Base-by-base conservation (phyloP, 2,888 invertebrate species). In the Antitype chi region DNA sequence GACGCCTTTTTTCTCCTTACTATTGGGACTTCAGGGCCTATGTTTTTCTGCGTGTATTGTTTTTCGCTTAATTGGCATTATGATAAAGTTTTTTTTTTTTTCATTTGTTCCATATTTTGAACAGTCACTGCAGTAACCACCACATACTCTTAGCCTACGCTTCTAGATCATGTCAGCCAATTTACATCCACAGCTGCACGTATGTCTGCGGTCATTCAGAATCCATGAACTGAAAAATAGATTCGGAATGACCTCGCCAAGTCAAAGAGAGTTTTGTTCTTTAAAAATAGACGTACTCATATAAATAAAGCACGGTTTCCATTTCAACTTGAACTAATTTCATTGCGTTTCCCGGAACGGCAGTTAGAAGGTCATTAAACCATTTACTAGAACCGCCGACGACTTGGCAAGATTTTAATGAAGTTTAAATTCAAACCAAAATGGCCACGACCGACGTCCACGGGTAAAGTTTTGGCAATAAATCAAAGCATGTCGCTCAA, bases 391-490 rank as follows among this genome's bases (percentile, higher is more conserved):
- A 79, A 81, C 63, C 78, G 64, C 85, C 74, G 60, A 66, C 59
- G 69, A 84, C 71, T 90, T 91, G 88, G 88, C 90, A 88, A 87
- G 84, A 84, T 78, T 78, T 79, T 85, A 78, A 82, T 82, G 70
- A 84, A 86, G 80, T 87, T 88, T 80, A 85, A 85, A 90, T 87
- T 77, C 82, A 67, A 77, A 79, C 74, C 75, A 88, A 89, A 86
- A 89, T 87, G 86, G 82, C 84, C 64, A 77, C 74, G 63, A 55
- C 23, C n/a, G 17, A 38, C 38, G 38, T 38, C 53, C 59, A 71
- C 74, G 74, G 53, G 70, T 79, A 81, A 75, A 76, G 68, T 78
- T 89, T 90, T 93, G 92, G 93, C 92, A 88, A 88, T 91, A 82
- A 90, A 85, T 92, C 92, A 92, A 90, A 90, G 73, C 63, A 67